These are phyloP conservation scores for Echiichthys vipera DNA, from an alignment of 2,797 vertebrate genomes.

Conservation along the genomic window DNA sequence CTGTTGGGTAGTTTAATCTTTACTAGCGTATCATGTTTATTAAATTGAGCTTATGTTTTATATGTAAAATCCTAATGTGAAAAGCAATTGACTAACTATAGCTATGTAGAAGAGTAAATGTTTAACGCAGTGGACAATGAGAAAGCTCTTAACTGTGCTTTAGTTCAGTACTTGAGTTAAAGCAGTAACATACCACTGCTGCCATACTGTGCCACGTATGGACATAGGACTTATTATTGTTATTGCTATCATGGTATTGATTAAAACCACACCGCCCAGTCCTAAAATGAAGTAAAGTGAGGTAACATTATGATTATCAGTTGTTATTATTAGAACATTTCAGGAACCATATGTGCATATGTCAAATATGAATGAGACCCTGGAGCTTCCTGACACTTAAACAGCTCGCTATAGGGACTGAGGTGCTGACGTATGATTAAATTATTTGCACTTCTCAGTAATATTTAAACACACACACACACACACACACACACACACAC, in stretches of 20 bases:
- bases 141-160: background rate
- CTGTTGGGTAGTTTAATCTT: background rate
- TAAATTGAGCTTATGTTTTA: background rate
- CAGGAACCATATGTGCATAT: slow-evolving; percentile 23
- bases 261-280: background rate
- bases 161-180: background rate
- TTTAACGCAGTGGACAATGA: background rate
- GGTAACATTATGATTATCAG: background rate
- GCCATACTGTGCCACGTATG: background rate
- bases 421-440: slow-evolving; percentile 52
- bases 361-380: slow-evolving; percentile 58
- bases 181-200: background rate
- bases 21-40: background rate
- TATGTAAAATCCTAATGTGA: background rate
- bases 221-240: background rate
- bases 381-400: slow-evolving; percentile 32
- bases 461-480: slow-evolving; percentile 64
- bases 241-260: background rate
- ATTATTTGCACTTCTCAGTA: slow-evolving; percentile 66
- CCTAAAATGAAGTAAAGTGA: background rate
- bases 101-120: background rate
- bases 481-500: no score
- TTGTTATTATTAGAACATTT: slow-evolving; percentile 32
- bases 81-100: background rate
- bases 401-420: slow-evolving; percentile 28